These are phyloP conservation scores for Syrista parreyssii DNA, from an alignment of 2,888 invertebrate species.

Conservation along the genomic window DNA sequence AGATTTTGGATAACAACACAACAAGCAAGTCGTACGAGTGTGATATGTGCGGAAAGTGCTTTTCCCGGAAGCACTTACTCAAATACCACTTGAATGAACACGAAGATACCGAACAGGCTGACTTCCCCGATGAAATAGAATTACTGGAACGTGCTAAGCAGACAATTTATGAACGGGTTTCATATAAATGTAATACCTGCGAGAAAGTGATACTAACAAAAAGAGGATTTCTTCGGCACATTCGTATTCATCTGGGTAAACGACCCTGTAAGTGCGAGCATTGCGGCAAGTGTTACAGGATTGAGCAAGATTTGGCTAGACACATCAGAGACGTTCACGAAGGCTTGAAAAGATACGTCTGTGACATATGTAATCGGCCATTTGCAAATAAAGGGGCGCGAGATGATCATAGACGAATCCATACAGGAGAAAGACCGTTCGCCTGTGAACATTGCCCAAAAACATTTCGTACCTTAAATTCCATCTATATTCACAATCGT, in stretches of 20 bases:
- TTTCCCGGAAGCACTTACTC: conserved; percentile 35
- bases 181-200: conserved; percentile 66
- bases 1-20: not conserved
- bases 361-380: conserved; percentile 66
- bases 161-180: conserved; percentile 44
- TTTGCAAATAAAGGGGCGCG: conserved; percentile 69
- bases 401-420: conserved; percentile 68
- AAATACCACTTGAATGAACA: conserved; percentile 34
- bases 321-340: conserved; percentile 69
- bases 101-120: conserved; percentile 29
- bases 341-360: conserved; percentile 67
- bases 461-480: conserved; percentile 68
- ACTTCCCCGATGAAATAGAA: conserved; percentile 38
- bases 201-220: conserved; percentile 55
- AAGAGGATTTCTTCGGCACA: conserved; percentile 67
- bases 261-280: conserved; percentile 67
- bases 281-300: conserved; percentile 69
- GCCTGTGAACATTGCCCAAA: conserved; percentile 71
- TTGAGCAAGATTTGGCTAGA: conserved; percentile 68
- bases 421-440: conserved; percentile 66
- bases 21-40: conserved; percentile 29
- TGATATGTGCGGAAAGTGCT: conserved; percentile 38
- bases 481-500: conserved; percentile 68
- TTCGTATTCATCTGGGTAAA: conserved; percentile 65
- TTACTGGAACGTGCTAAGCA: conserved; percentile 49